Evolutionary conservation across 2,888 invertebrate genomes (phyloP).

Genomic region (Bhutanitis thaidina): DNA sequence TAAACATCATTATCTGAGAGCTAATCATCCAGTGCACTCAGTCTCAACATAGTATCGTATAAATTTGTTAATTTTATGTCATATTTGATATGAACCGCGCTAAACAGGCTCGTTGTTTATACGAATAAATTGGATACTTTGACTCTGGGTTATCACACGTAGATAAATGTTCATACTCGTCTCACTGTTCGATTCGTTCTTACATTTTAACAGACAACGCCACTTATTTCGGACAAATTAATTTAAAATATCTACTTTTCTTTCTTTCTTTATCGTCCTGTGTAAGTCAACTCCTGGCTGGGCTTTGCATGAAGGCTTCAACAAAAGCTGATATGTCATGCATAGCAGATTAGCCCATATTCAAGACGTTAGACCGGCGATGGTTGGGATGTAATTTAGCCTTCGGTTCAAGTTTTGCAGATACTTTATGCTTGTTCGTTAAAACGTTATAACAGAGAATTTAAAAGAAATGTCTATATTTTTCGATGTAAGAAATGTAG

Average conservation of each 20-base stretch:
- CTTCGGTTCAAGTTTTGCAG: no score
- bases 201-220: constrained; percentile 25
- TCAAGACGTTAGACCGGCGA: no score
- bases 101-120: constrained; percentile 5
- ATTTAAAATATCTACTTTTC: background rate
- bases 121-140: constrained; percentile 4
- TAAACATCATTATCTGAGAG: background rate
- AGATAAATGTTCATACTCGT: constrained; percentile 20
- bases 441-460: no score
- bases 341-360: no score
- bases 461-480: no score
- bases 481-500: no score
- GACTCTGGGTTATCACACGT: constrained; percentile 6
- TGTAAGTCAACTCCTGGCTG: no score
- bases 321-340: no score
- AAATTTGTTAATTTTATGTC: constrained; percentile 13
- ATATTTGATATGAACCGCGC: background rate
- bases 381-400: no score
- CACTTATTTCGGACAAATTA: background rate
- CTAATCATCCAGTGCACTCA: background rate
- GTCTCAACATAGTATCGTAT: constrained; percentile 9
- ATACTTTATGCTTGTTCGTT: no score
- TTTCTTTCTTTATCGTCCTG: no score
- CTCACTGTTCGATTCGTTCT: constrained; percentile 19
- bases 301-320: no score